phyloP scores from a whole-genome alignment of 2,113 vertebrate genomes.

The Rattus rattus region DNA sequence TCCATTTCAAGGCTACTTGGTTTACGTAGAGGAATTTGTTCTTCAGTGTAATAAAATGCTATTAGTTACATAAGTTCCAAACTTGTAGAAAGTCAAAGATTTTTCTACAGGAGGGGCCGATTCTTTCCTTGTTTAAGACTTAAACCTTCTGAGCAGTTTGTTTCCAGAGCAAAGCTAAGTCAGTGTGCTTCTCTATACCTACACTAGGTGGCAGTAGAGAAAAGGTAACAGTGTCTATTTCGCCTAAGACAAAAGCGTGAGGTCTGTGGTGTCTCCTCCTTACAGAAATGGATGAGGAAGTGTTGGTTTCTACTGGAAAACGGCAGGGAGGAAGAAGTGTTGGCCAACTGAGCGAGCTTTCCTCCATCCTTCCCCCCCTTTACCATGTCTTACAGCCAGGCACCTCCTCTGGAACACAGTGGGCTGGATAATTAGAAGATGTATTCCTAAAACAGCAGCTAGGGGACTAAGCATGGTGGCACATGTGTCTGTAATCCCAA shows the following conservation, averaged over 20 bases:
- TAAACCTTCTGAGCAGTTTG: not conserved
- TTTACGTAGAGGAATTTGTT: not conserved
- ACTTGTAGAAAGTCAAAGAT: not conserved
- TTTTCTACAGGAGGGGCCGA: not conserved
- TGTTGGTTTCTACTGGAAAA: not conserved
- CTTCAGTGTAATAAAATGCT: not conserved
- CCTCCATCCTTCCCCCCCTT: not conserved
- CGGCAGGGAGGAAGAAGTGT: not conserved
- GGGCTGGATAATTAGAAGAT: not conserved
- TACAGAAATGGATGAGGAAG: not conserved
- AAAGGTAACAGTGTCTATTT: constrained; percentile 55
- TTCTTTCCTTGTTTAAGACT: not conserved
- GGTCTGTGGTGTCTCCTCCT: not conserved
- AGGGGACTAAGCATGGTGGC: no score
- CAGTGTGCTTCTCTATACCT: not conserved
- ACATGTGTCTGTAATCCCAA: not conserved
- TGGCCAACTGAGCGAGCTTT: not conserved
- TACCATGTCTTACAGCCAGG: not conserved
- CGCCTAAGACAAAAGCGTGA: not conserved
- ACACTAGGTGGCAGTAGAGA: constrained; percentile 87
- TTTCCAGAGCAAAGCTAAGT: constrained; percentile 21
- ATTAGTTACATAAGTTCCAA: not conserved
- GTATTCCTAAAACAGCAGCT: not conserved
- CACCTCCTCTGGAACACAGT: not conserved
- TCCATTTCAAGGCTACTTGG: not conserved